Evolutionary conservation across 1,140 invertebrate genomes (phyloP).

Genomic region (Platorchestia sp.): DNA sequence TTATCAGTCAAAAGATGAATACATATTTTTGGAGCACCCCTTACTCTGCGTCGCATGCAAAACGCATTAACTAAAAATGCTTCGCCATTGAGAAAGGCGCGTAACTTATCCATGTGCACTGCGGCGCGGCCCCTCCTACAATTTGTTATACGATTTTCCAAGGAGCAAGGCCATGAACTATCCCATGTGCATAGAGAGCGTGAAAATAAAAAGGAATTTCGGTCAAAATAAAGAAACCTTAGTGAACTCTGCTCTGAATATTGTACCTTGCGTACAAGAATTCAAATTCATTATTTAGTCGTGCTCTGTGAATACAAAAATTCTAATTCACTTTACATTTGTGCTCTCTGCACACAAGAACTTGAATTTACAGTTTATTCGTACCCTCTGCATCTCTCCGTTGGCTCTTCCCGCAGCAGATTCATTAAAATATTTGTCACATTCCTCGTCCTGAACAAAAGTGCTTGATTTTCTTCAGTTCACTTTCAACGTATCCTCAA

Average conservation of each 20-base stretch:
- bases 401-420: too few species aligned
- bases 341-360: not conserved
- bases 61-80: not conserved
- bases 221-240: not conserved
- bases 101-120: not conserved
- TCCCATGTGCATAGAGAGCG: not conserved
- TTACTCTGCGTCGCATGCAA: not conserved
- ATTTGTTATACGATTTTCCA: not conserved
- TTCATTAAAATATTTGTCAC: too few species aligned
- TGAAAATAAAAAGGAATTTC: not conserved
- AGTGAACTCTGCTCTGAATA: not conserved
- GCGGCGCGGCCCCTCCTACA: not conserved
- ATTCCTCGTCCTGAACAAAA: too few species aligned
- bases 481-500: too few species aligned
- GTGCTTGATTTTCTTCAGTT: too few species aligned
- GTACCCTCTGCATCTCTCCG: not conserved
- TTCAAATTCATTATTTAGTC: too few species aligned
- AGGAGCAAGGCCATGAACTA: not conserved
- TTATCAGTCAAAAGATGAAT: too few species aligned
- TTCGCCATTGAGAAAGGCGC: not conserved
- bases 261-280: not conserved
- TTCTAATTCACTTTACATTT: not conserved
- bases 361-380: not conserved
- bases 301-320: too few species aligned
- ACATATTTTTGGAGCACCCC: too few species aligned